Evolutionary conservation across 2,888 invertebrate genomes (phyloP), one percentile per base, ranked within the genome.

Genomic region (Drosophila picticornis): DNA sequence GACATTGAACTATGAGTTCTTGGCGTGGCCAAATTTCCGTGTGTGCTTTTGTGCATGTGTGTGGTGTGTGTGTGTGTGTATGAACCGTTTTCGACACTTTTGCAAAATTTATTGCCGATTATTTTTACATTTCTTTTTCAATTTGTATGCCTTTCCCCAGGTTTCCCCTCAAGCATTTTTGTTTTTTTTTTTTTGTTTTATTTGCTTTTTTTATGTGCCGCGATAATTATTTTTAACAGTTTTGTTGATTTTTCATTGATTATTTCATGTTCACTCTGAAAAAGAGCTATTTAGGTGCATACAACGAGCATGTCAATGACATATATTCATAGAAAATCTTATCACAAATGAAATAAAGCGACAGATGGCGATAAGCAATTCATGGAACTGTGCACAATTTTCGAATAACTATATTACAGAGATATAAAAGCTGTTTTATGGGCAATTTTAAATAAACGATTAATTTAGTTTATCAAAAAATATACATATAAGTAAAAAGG

Each of bases 1-100:
- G 84, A 90, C 91, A 83, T 90, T 90, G 91, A 90, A 91, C 91
- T 89, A 90, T 87, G 90, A 81, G 88, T 80, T 82, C 77, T 75
- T 81, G 89, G 77, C 76, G 79, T 88, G 83, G 77, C 88, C 72
- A 77, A 85, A 88, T 90, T 84, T 81, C 76, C 80, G 84, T 72
- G 77, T 74, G 50, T 70, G 59, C 55, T 25, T 68, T 53, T 66
- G 51, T 61, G 46, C 43, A 9, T 64, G 58, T 72, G 19, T 62
- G 38, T 38, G 27, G 46, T 72, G 19, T 62, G 36, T 48, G 22
- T 52, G 56, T 71, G 48, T 78, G 74, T 80, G 76, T 86, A 72
- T 83, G 79, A 73, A 82, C 77, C 73, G 76, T 84, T 84, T 80
- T 89, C 90, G 90, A 91, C 91, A 91, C 90, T 91, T 90, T 86